Conservation (phyloP, 2,113 vertebrate species). For the Mirza zaza region DNA sequence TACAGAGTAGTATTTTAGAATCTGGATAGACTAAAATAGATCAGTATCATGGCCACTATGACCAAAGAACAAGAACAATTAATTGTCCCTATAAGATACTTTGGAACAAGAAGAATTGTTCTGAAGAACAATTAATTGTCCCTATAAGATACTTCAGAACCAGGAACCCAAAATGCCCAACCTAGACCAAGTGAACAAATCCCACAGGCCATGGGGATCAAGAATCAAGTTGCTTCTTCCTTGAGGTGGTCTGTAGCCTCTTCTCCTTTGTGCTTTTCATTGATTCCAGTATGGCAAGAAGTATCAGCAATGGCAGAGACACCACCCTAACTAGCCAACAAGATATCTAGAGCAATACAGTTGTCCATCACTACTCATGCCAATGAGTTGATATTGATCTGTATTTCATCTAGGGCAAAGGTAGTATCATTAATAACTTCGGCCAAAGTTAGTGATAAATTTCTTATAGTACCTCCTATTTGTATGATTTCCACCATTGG, state of each 20-base stretch:
- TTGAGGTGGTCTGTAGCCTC: background rate
- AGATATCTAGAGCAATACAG: background rate
- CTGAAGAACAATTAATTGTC: background rate
- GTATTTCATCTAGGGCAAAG: background rate
- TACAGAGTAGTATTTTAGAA: background rate
- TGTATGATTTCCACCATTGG: background rate
- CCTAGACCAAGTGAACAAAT: background rate
- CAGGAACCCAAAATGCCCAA: background rate
- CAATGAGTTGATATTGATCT: background rate
- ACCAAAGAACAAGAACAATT: background rate
- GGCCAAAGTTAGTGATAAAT: background rate
- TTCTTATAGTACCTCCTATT: background rate
- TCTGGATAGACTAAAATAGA: background rate
- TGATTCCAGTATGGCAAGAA: background rate
- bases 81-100: background rate
- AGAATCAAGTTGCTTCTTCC: background rate
- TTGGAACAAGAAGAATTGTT: background rate
- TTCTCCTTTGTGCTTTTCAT: background rate
- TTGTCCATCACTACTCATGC: background rate
- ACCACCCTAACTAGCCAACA: background rate
- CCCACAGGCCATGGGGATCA: background rate
- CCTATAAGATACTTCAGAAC: background rate
- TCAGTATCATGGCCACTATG: background rate
- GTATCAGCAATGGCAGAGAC: background rate
- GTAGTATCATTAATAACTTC: background rate